A percentile compares a stretch with the other conserved stretches of the same genome.
These are phyloP conservation scores for Cephalotes varians DNA, from an alignment of 2,888 invertebrate genomes.

Conservation along the genomic window DNA sequence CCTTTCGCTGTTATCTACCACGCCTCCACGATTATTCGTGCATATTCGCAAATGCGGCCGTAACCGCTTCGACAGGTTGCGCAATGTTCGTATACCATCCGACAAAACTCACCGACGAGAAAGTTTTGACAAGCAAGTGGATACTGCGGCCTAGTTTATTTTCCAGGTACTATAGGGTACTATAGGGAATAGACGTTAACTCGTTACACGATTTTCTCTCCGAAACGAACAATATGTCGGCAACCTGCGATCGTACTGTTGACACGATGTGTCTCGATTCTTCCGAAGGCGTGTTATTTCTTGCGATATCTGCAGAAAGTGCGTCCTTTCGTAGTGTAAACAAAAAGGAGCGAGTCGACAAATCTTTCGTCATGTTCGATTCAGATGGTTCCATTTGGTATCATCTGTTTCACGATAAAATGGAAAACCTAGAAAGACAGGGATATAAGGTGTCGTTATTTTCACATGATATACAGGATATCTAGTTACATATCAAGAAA, in stretches of 20 bases:
- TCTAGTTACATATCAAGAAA: background rate
- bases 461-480: background rate
- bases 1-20: constrained; percentile 17
- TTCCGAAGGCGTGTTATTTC: constrained; percentile 55
- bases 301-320: constrained; percentile 48
- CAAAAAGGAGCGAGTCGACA: constrained; percentile 7
- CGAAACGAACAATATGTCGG: constrained; percentile 62
- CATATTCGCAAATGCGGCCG: constrained; percentile 13
- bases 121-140: constrained; percentile 65
- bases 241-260: constrained; percentile 35
- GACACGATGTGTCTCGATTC: constrained; percentile 42
- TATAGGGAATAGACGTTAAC: constrained; percentile 64
- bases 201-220: constrained; percentile 70
- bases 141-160: constrained; percentile 56
- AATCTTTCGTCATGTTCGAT: constrained; percentile 5
- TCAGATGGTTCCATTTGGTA: background rate
- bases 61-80: constrained; percentile 43
- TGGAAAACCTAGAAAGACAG: background rate
- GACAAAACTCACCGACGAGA: constrained; percentile 45
- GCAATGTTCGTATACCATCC: constrained; percentile 6
- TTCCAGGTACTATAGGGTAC: constrained; percentile 33
- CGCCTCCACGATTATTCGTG: constrained; percentile 28
- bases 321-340: background rate
- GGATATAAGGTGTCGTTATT: background rate
- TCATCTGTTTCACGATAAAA: constrained; percentile 6